phyloP scores from a whole-genome alignment of 2,113 vertebrate species.

The Nestor notabilis region DNA sequence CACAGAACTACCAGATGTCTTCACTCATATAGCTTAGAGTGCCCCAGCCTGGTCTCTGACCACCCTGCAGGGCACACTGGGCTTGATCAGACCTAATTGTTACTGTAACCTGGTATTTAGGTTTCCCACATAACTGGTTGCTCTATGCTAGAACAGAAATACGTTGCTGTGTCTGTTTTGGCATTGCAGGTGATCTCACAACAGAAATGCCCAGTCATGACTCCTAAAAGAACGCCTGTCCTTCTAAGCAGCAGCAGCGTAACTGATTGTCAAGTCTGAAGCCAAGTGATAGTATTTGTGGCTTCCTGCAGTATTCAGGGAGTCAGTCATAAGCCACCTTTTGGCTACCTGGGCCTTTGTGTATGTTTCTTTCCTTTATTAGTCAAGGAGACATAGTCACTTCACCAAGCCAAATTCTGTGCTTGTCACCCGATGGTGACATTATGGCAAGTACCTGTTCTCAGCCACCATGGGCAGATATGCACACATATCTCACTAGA shows the following conservation, averaged over 20 bases:
- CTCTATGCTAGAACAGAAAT: accelerated
- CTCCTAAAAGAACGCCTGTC: background rate
- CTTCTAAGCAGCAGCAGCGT: background rate
- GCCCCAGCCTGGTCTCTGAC: background rate
- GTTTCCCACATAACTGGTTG: accelerated
- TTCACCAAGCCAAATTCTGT: background rate
- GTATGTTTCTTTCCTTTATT: background rate
- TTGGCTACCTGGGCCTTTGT: background rate
- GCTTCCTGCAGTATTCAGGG: background rate
- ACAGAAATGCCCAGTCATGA: background rate
- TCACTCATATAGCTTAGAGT: accelerated
- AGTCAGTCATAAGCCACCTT: background rate
- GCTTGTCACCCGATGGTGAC: background rate
- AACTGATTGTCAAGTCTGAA: background rate
- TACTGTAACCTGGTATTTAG: background rate
- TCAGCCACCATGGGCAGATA: background rate
- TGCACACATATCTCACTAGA: accelerated
- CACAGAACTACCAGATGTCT: background rate
- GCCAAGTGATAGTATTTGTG: background rate
- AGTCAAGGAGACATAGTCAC: background rate
- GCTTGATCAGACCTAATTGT: background rate
- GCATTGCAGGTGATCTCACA: background rate
- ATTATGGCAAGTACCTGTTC: background rate
- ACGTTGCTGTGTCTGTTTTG: background rate
- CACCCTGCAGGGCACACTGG: accelerated